Conservation (phyloP, 2,797 vertebrate genomes). For the Spheniscus humboldti region DNA sequence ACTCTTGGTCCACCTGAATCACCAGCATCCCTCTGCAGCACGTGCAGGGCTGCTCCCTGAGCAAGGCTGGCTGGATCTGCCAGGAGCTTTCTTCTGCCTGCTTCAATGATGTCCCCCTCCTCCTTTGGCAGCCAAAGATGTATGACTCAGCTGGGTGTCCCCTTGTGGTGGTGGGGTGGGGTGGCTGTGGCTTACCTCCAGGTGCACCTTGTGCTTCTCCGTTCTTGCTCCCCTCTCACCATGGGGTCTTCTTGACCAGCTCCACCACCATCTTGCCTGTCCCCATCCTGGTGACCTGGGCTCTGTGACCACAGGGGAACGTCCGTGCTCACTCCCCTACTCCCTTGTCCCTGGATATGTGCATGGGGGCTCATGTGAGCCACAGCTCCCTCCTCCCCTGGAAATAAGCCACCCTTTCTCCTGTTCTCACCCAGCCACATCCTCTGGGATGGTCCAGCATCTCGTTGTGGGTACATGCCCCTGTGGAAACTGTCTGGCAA, state of each 20-base stretch:
- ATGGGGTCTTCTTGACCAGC: neutral
- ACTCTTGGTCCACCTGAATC: neutral
- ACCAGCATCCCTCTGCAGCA: neutral
- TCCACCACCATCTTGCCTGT: neutral
- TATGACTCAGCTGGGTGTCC: neutral
- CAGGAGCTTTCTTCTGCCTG: neutral
- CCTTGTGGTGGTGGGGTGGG: neutral
- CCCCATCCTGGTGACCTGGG: neutral
- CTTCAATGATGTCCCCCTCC: neutral
- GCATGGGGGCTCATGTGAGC: rapidly evolving
- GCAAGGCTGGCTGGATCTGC: neutral
- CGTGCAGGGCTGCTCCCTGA: neutral
- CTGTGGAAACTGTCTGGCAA: neutral
- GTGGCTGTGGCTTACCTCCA: neutral
- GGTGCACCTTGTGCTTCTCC: neutral
- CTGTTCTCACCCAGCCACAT: neutral
- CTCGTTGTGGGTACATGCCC: rapidly evolving
- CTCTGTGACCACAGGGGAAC: neutral
- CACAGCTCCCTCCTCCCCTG: neutral
- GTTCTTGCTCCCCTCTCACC: neutral
- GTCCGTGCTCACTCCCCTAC: rapidly evolving
- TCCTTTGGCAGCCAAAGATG: neutral
- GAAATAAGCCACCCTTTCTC: neutral
- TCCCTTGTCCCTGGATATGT: neutral
- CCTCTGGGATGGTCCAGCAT: neutral